phyloP scores from a whole-genome alignment of 2,888 invertebrate species.

The Catocala fraxini region DNA sequence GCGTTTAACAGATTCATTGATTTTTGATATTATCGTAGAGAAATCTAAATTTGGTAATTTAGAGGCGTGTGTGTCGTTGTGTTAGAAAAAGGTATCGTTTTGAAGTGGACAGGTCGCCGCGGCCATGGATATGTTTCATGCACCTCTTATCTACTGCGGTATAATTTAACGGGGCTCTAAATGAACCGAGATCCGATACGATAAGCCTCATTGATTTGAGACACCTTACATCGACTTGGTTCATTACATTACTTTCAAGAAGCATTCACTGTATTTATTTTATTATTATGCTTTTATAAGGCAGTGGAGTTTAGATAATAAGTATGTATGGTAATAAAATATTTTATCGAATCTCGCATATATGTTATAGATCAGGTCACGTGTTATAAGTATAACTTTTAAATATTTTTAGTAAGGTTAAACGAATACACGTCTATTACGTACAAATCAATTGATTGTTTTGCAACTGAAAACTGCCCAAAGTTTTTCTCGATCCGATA shows the following conservation, averaged over 20 bases:
- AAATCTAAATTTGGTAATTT: constrained; percentile 79
- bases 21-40: constrained; percentile 65
- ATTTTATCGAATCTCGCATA: too few relatives aligned
- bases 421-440: too few relatives aligned
- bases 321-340: too few relatives aligned
- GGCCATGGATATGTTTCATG: constrained; percentile 75
- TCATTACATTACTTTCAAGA: constrained; percentile 77
- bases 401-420: too few relatives aligned
- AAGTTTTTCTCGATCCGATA: too few relatives aligned
- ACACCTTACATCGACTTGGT: constrained; percentile 73
- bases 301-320: constrained; percentile 42
- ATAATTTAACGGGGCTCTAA: constrained; percentile 85
- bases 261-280: constrained; percentile 71
- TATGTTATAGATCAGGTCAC: too few relatives aligned
- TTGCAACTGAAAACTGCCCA: too few relatives aligned
- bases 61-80: constrained; percentile 71
- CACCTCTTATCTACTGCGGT: constrained; percentile 77
- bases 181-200: constrained; percentile 83
- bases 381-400: too few relatives aligned
- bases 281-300: constrained; percentile 61
- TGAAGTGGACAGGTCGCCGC: constrained; percentile 64
- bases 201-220: constrained; percentile 81
- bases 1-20: constrained; percentile 63
- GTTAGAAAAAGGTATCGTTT: constrained; percentile 69
- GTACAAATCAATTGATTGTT: too few relatives aligned